A percentile compares a stretch with the other conserved stretches of the same genome.
Evolutionary conservation across 2,888 invertebrate genomes (phyloP).

Genomic region (Polymixis lichenea): DNA sequence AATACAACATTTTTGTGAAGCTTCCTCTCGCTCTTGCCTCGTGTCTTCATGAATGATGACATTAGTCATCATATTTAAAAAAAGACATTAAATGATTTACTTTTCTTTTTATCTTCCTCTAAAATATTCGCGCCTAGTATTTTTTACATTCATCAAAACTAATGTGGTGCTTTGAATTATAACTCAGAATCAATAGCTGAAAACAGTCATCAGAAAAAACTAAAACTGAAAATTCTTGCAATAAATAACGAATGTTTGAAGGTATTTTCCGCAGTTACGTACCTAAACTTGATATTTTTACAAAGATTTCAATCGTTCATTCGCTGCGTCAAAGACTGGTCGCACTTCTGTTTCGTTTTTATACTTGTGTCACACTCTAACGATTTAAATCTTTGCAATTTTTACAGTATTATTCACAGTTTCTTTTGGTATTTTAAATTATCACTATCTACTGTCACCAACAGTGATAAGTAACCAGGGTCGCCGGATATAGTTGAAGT

Average conservation of each 20-base stretch:
- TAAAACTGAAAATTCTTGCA: not conserved
- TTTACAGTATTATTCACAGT: too few relatives aligned
- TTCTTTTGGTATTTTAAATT: not conserved
- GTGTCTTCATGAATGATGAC: constrained; percentile 18
- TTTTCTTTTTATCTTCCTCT: constrained; percentile 36
- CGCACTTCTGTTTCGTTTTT: not conserved
- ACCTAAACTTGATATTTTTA: not conserved
- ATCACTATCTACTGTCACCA: too few relatives aligned
- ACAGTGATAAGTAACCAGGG: too few relatives aligned
- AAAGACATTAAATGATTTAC: not conserved
- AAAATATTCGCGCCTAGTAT: constrained; percentile 18
- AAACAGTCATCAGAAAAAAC: constrained; percentile 6
- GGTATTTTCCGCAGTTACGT: not conserved
- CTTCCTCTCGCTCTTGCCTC: constrained; percentile 5
- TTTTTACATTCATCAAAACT: constrained; percentile 15
- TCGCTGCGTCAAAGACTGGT: not conserved
- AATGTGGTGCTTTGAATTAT: constrained; percentile 6
- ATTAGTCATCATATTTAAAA: constrained; percentile 24
- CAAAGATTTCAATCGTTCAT: not conserved
- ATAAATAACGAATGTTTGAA: constrained; percentile 12
- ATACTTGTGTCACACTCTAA: too few relatives aligned
- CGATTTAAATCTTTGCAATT: too few relatives aligned
- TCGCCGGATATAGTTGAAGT: too few relatives aligned
- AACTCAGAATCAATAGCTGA: constrained; percentile 25
- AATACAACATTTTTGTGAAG: constrained; percentile 13